These are phyloP conservation scores for Panthera uncia DNA, from an alignment of 2,113 vertebrate species.

Conservation along the genomic window DNA sequence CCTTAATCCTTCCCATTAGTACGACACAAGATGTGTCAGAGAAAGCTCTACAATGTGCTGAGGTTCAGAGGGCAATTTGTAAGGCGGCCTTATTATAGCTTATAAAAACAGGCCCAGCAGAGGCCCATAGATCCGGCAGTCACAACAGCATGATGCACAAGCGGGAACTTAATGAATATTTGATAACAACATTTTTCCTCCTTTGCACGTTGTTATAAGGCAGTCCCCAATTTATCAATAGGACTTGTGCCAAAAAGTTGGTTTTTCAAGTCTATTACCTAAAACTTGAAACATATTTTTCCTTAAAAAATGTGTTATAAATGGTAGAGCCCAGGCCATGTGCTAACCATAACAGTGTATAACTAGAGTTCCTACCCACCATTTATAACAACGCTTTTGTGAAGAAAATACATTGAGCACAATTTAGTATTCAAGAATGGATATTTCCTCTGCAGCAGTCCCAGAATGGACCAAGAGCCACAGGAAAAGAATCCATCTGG, in stretches of 20 bases:
- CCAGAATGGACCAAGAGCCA: background rate
- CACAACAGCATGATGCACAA: background rate
- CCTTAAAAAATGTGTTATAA: background rate
- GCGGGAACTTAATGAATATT: slow-evolving; percentile 29
- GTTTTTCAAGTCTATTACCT: slow-evolving; percentile 34
- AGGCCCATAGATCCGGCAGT: background rate
- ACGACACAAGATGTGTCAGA: background rate
- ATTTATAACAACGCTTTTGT: background rate
- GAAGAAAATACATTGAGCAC: background rate
- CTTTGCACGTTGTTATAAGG: background rate
- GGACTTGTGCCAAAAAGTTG: background rate
- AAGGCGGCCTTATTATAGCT: background rate
- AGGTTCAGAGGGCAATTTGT: slow-evolving; percentile 36
- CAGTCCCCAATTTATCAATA: slow-evolving; percentile 4
- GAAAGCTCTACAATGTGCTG: background rate
- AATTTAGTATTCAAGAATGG: background rate
- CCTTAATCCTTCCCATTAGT: slow-evolving; percentile 52
- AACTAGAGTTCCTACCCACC: background rate
- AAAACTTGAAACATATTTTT: slow-evolving; percentile 11
- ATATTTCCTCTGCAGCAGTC: background rate
- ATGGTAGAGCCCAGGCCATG: background rate
- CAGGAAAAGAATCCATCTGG: background rate
- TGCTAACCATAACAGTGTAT: background rate
- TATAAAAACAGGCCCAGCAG: slow-evolving; percentile 32
- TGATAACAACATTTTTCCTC: slow-evolving; percentile 51